Percentiles rank a stretch among this genome's conserved stretches.
These are phyloP conservation scores for Pogonocherus hispidulus DNA, from an alignment of 2,888 invertebrate species.

Conservation along the genomic window DNA sequence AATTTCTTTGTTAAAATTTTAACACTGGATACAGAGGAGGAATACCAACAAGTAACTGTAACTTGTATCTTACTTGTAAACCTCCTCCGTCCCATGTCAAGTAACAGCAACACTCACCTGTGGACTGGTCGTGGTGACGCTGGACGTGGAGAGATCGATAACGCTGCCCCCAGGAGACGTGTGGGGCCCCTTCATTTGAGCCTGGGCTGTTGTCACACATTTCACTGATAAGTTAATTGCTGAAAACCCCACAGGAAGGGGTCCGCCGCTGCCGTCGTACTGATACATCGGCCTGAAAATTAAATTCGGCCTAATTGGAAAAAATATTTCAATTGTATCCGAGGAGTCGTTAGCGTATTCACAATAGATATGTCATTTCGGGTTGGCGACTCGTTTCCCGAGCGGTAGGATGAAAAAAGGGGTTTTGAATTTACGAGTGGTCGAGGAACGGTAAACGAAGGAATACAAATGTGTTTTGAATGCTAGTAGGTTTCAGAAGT, in stretches of 20 bases:
- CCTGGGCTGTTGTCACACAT: constrained; percentile 82
- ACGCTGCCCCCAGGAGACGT: constrained; percentile 84
- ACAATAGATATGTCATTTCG: constrained; percentile 1
- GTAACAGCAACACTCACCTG: constrained; percentile 73
- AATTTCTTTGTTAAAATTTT: no score
- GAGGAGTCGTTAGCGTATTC: constrained; percentile 1
- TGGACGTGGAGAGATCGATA: constrained; percentile 89
- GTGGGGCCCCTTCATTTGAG: constrained; percentile 77
- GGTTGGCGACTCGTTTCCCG: not conserved
- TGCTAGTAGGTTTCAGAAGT: not conserved
- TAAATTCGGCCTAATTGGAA: constrained; percentile 37
- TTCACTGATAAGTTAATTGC: constrained; percentile 89
- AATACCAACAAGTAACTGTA: no score
- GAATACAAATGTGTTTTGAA: not conserved
- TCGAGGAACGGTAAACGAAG: not conserved
- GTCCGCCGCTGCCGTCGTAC: constrained; percentile 81
- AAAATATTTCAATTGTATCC: constrained; percentile 35
- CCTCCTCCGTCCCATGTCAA: not conserved
- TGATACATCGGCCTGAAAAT: constrained; percentile 83
- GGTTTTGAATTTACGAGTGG: constrained; percentile 3
- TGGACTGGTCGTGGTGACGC: constrained; percentile 86
- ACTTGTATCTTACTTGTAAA: no score
- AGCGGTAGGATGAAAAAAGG: not conserved
- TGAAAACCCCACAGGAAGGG: constrained; percentile 82
- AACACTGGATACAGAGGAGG: no score